Percentiles rank a stretch among this genome's conserved stretches.
Conservation (phyloP, 1,140 invertebrate genomes). For the Philopotamus ludificatus region DNA sequence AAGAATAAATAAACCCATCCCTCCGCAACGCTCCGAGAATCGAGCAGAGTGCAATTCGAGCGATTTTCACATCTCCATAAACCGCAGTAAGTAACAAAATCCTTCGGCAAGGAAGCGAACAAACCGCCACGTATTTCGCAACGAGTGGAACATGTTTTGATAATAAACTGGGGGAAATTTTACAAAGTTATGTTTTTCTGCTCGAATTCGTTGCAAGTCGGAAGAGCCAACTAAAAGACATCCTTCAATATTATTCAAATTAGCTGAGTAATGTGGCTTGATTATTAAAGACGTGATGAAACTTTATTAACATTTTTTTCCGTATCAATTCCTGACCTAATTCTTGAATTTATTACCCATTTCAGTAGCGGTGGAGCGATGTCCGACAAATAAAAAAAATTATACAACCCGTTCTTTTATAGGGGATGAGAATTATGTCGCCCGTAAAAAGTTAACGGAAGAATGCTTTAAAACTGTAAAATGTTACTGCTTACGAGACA, state of each 20-base stretch:
- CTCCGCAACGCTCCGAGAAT: background rate
- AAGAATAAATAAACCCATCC: conserved; percentile 33
- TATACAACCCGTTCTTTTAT: background rate
- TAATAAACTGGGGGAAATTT: conserved; percentile 31
- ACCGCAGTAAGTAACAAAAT: background rate
- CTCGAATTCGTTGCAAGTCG: background rate
- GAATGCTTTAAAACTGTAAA: conserved; percentile 14
- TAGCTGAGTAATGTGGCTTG: background rate
- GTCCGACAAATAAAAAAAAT: background rate
- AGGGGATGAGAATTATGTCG: conserved; percentile 8
- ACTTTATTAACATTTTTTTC: too few relatives aligned
- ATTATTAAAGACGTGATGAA: background rate
- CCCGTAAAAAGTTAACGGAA: conserved; percentile 6
- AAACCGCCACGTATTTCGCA: background rate
- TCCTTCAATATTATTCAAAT: background rate
- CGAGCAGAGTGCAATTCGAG: background rate
- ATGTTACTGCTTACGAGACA: conserved; percentile 7
- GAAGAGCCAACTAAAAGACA: background rate
- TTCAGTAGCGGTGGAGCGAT: background rate
- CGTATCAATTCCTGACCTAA: background rate
- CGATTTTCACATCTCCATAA: background rate
- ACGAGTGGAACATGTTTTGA: conserved; percentile 21
- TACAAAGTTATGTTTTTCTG: conserved; percentile 31
- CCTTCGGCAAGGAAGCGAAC: background rate
- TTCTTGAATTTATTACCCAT: conserved; percentile 2